Conservation (phyloP, 1,140 invertebrate species). For the Aphidius gifuensis region DNA sequence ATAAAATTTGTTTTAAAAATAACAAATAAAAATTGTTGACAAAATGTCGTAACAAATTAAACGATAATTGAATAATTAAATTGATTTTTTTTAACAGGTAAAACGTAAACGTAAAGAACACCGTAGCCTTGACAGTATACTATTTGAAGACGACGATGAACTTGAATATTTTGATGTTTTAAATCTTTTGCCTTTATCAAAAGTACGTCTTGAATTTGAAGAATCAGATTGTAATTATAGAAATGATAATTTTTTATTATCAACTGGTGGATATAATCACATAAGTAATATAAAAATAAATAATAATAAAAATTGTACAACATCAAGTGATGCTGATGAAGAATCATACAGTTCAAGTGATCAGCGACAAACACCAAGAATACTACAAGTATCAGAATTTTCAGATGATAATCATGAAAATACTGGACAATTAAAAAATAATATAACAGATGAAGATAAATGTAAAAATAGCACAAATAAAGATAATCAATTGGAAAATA, state of each 20-base stretch:
- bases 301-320: not conserved
- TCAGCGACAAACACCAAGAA: constrained; percentile 17
- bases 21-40: too few relatives aligned
- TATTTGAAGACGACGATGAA: constrained; percentile 51
- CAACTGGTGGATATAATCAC: not conserved
- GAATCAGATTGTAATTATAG: constrained; percentile 31
- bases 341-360: constrained; percentile 18
- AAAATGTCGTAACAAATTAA: too few relatives aligned
- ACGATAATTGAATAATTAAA: too few relatives aligned
- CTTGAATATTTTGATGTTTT: constrained; percentile 52
- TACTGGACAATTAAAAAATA: constrained; percentile 24
- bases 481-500: constrained; percentile 17
- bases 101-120: constrained; percentile 53
- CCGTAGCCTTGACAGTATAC: constrained; percentile 49
- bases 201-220: constrained; percentile 45
- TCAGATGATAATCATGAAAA: constrained; percentile 17
- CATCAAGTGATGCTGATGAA: constrained; percentile 14
- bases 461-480: constrained; percentile 25
- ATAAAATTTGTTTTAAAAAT: too few relatives aligned
- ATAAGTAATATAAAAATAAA: constrained; percentile 7
- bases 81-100: constrained; percentile 35
- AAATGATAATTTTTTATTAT: constrained; percentile 16
- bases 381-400: constrained; percentile 20
- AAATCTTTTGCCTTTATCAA: constrained; percentile 50
- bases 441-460: constrained; percentile 38